These are phyloP conservation scores for Salvelinus fontinalis DNA, from an alignment of 2,113 vertebrate species.

Conservation along the genomic window DNA sequence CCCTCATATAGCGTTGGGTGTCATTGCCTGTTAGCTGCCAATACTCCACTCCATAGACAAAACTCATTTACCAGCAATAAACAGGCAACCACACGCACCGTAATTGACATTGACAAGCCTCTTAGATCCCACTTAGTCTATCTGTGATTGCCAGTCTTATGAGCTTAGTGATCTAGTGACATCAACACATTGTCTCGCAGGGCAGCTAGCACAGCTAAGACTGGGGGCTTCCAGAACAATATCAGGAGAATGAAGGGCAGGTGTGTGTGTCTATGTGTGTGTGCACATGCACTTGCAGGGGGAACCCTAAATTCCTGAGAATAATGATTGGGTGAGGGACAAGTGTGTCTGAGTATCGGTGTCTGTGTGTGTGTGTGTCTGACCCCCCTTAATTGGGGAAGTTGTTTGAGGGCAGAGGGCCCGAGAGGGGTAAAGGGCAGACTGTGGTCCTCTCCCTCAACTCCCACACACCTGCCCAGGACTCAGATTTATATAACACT, in stretches of 20 bases:
- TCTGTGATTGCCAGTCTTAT: neutral
- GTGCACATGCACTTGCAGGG: constrained; percentile 16
- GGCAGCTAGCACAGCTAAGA: constrained; percentile 38
- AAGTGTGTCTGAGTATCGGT: neutral
- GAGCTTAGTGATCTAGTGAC: constrained; percentile 34
- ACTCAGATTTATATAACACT: neutral
- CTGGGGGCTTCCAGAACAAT: constrained; percentile 34
- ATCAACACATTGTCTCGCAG: constrained; percentile 34
- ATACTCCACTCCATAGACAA: neutral
- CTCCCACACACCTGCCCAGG: neutral
- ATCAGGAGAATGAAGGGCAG: constrained; percentile 7
- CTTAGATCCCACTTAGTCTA: neutral
- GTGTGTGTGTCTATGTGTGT: constrained; percentile 1
- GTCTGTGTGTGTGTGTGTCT: constrained; percentile 1
- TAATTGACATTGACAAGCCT: neutral
- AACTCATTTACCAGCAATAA: neutral
- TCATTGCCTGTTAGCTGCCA: neutral
- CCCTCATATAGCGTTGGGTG: neutral
- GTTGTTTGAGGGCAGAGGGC: constrained; percentile 3
- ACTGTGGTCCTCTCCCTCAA: constrained; percentile 2
- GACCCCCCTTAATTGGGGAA: neutral
- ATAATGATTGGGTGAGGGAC: neutral
- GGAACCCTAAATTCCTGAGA: neutral
- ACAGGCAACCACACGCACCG: neutral
- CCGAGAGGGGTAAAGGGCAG: neutral